A percentile compares a stretch with the other conserved stretches of the same genome.
phyloP scores from a whole-genome alignment of 2,113 vertebrate species.

The Upupa epops region DNA sequence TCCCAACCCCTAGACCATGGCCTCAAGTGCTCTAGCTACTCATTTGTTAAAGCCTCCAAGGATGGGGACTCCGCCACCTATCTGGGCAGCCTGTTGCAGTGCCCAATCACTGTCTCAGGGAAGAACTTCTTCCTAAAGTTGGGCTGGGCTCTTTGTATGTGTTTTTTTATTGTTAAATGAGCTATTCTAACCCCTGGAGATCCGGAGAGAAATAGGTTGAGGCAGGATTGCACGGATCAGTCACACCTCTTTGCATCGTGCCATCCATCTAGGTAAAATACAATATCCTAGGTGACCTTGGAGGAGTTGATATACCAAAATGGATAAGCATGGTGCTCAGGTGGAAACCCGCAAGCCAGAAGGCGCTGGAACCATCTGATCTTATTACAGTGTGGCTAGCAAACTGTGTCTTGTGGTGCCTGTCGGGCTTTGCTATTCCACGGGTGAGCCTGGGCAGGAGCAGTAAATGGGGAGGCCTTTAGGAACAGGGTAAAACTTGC shows the following conservation, averaged over 20 bases:
- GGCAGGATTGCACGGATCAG: background rate
- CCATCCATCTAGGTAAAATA: slow-evolving; percentile 52
- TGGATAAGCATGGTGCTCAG: background rate
- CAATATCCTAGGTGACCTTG: slow-evolving; percentile 48
- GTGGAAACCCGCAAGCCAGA: slow-evolving; percentile 28
- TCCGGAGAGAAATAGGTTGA: background rate
- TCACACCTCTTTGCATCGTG: background rate
- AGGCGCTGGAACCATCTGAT: slow-evolving; percentile 26
- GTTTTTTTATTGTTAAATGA: background rate
- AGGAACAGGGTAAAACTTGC: background rate
- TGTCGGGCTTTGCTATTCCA: background rate
- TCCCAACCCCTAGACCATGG: too few relatives aligned
- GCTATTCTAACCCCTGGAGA: background rate
- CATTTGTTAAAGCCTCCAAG: too few relatives aligned
- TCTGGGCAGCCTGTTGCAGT: too few relatives aligned
- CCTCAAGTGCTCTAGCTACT: too few relatives aligned
- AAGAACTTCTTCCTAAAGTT: too few relatives aligned
- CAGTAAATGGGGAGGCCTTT: background rate
- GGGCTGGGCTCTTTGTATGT: background rate
- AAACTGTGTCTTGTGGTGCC: background rate
- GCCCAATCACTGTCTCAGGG: too few relatives aligned
- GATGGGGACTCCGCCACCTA: too few relatives aligned
- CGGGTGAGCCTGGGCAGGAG: too few relatives aligned
- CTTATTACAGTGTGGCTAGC: background rate
- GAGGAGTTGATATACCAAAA: slow-evolving; percentile 57